Percentiles rank a stretch among this genome's conserved stretches.
phyloP scores from a whole-genome alignment of 2,888 invertebrate genomes.

The Melipona beecheii region DNA sequence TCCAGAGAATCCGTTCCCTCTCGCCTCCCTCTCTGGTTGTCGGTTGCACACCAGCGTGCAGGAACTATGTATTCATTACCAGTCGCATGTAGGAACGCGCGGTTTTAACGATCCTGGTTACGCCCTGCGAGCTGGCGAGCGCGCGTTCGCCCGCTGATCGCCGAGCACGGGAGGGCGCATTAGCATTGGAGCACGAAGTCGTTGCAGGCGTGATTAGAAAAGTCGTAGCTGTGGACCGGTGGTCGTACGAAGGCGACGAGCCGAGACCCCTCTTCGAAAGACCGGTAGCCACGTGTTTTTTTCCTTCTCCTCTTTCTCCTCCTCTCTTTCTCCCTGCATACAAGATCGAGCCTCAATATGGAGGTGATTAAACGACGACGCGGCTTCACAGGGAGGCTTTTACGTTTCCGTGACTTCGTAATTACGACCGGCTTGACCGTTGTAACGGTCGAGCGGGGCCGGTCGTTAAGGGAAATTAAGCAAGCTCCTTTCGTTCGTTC shows the following conservation, averaged over 20 bases:
- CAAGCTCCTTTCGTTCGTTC: constrained; percentile 29
- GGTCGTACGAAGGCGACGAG: constrained; percentile 30
- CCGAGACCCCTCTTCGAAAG: constrained; percentile 19
- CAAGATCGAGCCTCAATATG: constrained; percentile 50
- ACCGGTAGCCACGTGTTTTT: constrained; percentile 49
- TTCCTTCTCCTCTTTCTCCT: too few relatives aligned
- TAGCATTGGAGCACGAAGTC: constrained; percentile 41
- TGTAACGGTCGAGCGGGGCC: constrained; percentile 46
- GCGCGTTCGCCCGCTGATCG: constrained; percentile 15
- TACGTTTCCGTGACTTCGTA: constrained; percentile 68
- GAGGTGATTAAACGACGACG: constrained; percentile 63
- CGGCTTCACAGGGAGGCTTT: constrained; percentile 47
- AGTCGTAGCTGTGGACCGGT: constrained; percentile 25
- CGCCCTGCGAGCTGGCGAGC: constrained; percentile 71
- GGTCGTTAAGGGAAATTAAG: constrained; percentile 67
- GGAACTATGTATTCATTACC: constrained; percentile 77
- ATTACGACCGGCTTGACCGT: constrained; percentile 45
- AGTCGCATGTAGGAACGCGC: constrained; percentile 71
- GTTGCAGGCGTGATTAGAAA: constrained; percentile 60
- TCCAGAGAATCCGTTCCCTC: neutral
- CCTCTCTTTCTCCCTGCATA: constrained; percentile 12
- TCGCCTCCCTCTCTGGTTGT: neutral
- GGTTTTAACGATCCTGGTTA: constrained; percentile 77
- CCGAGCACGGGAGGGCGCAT: constrained; percentile 26
- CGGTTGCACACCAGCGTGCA: neutral